Conservation (phyloP, 23 tunicate species). For the Diplosoma virens region DNA sequence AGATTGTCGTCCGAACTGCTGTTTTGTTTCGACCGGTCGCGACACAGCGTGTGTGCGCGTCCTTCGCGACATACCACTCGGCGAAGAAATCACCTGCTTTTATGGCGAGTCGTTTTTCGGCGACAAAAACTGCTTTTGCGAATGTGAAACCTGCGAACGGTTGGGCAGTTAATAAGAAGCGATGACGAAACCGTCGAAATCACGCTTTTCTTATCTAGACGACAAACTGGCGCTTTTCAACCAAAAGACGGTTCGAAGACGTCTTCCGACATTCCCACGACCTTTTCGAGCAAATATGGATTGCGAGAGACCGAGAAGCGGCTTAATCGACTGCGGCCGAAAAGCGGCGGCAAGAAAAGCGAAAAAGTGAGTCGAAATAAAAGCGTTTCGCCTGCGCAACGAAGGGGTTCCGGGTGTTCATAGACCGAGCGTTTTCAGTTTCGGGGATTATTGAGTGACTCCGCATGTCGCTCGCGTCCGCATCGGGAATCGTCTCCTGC, state of each 20-base stretch:
- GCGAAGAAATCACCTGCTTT: constrained; percentile 92
- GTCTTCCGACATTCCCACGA: constrained; percentile 56
- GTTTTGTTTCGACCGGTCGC: constrained; percentile 89
- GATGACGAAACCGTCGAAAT: neutral
- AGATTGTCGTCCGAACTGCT: constrained; percentile 98
- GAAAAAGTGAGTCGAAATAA: constrained; percentile 13
- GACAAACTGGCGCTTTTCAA: constrained; percentile 84
- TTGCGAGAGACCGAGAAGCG: constrained; percentile 85
- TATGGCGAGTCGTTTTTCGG: constrained; percentile 99
- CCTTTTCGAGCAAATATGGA: constrained; percentile 75
- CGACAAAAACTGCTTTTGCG: constrained; percentile 93
- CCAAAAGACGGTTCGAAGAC: constrained; percentile 41
- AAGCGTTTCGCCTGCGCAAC: too few relatives aligned
- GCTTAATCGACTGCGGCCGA: constrained; percentile 44
- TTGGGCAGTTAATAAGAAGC: too few relatives aligned
- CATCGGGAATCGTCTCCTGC: constrained; percentile 43
- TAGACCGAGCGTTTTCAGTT: too few relatives aligned
- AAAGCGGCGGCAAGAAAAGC: constrained; percentile 14
- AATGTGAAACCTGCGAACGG: constrained; percentile 99
- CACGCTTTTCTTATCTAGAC: constrained; percentile 7
- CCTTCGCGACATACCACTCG: constrained; percentile 70
- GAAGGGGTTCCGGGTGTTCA: too few relatives aligned
- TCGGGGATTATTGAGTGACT: neutral
- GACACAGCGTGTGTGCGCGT: constrained; percentile 85
- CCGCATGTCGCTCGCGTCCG: neutral